Percentiles rank a stretch among this genome's conserved stretches.
phyloP scores from a whole-genome alignment of 1,140 invertebrate species.

The honey bee (Apis mellifera) region Amel_HAv3.1 CM009935.2:1973001-1973500 shows the following conservation, averaged over 20 bases:
- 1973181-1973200: conserved; percentile 66
- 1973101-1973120: conserved; percentile 48
- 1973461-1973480: conserved; percentile 63
- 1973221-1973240: conserved; percentile 68
- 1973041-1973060: conserved; percentile 27
- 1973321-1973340: neutral
- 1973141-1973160: conserved; percentile 72
- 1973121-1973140: conserved; percentile 62
- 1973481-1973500: conserved; percentile 52
- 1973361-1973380: conserved; percentile 50
- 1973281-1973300: neutral
- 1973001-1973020: conserved; percentile 2
- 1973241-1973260: conserved; percentile 30
- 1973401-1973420: conserved; percentile 47
- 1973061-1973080: neutral
- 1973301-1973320: neutral
- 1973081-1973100: conserved; percentile 21
- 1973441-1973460: conserved; percentile 68
- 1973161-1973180: conserved; percentile 72
- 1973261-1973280: neutral
- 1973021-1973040: neutral
- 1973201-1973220: conserved; percentile 72
- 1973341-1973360: conserved; percentile 2
- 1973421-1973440: conserved; percentile 67
- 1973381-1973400: conserved; percentile 37